These are phyloP conservation scores for Augochlorella aurata DNA, from an alignment of 2,888 invertebrate species.

Conservation along the genomic window DNA sequence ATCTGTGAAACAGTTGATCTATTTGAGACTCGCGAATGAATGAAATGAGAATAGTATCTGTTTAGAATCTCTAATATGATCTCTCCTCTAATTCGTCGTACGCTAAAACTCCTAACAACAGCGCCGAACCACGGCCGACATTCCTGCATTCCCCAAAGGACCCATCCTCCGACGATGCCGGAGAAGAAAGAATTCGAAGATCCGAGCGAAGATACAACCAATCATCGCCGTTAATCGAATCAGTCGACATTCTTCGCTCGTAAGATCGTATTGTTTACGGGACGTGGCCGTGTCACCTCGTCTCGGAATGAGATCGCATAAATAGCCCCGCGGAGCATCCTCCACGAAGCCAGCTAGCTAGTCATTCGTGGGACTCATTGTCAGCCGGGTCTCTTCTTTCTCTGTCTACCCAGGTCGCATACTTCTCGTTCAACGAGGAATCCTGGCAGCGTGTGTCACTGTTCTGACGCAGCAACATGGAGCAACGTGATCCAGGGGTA, in stretches of 20 bases:
- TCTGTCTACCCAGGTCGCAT: neutral
- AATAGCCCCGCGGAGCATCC: slow-evolving; percentile 59
- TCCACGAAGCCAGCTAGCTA: slow-evolving; percentile 48
- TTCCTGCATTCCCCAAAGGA: neutral
- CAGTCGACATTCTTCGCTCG: slow-evolving; percentile 63
- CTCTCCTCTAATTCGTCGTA: no score
- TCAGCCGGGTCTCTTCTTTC: slow-evolving; percentile 40
- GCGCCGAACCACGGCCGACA: neutral
- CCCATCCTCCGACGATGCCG: neutral
- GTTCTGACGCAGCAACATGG: slow-evolving; percentile 69
- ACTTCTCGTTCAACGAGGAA: slow-evolving; percentile 50
- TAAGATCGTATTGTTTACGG: slow-evolving; percentile 68
- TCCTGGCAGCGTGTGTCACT: slow-evolving; percentile 63
- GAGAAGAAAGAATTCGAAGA: neutral
- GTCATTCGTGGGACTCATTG: slow-evolving; percentile 60
- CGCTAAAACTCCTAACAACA: neutral
- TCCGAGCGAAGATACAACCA: slow-evolving; percentile 44
- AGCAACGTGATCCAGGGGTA: slow-evolving; percentile 41
- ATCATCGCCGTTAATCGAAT: slow-evolving; percentile 63
- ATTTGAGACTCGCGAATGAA: no score
- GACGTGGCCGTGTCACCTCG: slow-evolving; percentile 63
- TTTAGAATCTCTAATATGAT: neutral
- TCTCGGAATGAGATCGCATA: slow-evolving; percentile 68
- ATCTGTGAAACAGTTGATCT: no score
- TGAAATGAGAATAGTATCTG: no score